Evolutionary conservation across 2,797 vertebrate genomes (phyloP), one percentile per base, ranked within the genome.

Genomic region (Clarias laeviceps): DNA sequence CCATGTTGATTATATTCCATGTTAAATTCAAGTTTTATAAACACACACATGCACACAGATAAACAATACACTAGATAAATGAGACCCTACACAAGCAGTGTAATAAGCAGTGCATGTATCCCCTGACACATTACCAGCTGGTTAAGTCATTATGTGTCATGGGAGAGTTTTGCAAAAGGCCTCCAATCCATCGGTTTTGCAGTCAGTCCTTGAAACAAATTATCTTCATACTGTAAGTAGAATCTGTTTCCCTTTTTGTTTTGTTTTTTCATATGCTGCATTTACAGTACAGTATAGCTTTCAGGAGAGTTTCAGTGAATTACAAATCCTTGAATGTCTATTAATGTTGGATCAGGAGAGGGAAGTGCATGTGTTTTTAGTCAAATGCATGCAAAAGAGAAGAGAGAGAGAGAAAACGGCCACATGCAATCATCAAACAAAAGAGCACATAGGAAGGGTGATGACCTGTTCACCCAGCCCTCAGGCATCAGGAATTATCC

Each of bases 141-240:
- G 37, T 45, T 45, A 85, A 69, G 70, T 87, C 83, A 85, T 85
- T 85, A 84, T 54, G 29, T 87, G 69, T 87, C 88, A 88, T 86
- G 85, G 84, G 78, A 84, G 82, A 85, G 65, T 83, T 87, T 54
- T 66, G 24, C 61, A 79, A 87, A 65, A 85, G 57, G 77, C 8
- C n/a, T 82, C 37, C 11, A 37, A 12, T 79, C 20, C 50, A 72
- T 64, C 73, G 70, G 82, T 88, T 61, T 70, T 82, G 40, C 80
- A 66, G 70, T 27, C 1, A 15, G 59, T 89, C 82, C 84, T 84
- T 68, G 64, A 74, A 82, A 54, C 80, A 56, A 80, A 45, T 22
- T 15, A 27, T 15, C 59, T 80, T 80, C 45, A 27, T 65, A 37
- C 40, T 77, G 29, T 72, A 27, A 7, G 14, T 34, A 20, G 34